Evolutionary conservation across 2,797 vertebrate species (phyloP).

Genomic region (Mus caroli): DNA sequence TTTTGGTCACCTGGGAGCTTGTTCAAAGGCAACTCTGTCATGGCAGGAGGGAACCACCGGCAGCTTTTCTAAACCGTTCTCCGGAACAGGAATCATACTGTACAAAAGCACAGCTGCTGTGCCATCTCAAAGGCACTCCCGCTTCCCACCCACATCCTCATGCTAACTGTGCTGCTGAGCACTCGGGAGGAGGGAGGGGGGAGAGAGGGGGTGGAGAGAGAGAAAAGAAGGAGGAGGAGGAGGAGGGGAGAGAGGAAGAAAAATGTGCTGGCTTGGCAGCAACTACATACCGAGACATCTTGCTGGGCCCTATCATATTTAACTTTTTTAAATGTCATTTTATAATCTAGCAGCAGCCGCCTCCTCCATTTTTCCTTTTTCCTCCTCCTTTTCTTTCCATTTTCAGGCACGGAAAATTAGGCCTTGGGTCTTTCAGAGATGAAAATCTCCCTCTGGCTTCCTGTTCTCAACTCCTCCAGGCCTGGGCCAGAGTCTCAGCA

Average conservation of each 20-base stretch:
- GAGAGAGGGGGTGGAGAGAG: too few species aligned
- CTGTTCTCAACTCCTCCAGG: background rate
- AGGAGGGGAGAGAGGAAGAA: too few species aligned
- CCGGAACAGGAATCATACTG: too few species aligned
- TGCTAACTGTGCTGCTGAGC: background rate
- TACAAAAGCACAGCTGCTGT: background rate
- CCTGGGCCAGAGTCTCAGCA: background rate
- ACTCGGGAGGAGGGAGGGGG: too few species aligned
- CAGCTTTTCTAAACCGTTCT: background rate
- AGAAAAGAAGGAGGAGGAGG: too few species aligned
- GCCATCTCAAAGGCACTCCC: background rate
- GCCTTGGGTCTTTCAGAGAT: constrained; percentile 41
- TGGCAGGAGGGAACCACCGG: too few species aligned
- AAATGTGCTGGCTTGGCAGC: background rate
- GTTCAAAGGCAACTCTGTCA: background rate
- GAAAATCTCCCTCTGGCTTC: background rate
- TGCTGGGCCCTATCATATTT: background rate
- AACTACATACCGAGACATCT: background rate
- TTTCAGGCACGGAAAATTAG: constrained; percentile 63
- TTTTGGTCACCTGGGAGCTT: background rate
- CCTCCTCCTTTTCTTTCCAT: background rate
- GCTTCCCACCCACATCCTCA: background rate
- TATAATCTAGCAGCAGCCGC: background rate
- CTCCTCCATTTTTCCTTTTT: background rate
- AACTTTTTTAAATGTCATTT: constrained; percentile 8